Percentiles rank a stretch among this genome's conserved stretches.
These are phyloP conservation scores for Simalia tracyae DNA, from an alignment of 2,797 vertebrate species.

Conservation along the genomic window DNA sequence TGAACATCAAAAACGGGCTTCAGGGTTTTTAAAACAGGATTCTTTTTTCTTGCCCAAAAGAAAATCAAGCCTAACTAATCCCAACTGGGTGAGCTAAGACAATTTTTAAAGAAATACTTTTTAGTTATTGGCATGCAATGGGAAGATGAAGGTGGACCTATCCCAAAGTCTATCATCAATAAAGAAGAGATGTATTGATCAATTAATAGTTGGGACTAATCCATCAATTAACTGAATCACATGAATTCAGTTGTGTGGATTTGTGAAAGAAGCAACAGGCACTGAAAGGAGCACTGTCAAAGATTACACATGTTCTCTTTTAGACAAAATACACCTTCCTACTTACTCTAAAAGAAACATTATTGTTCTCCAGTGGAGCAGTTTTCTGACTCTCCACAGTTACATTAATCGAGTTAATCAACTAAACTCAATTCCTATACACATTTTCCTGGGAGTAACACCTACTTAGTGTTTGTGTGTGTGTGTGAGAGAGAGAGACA, in stretches of 20 bases:
- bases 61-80: background rate
- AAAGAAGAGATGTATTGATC: background rate
- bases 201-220: background rate
- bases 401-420: background rate
- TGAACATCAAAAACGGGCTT: constrained; percentile 56
- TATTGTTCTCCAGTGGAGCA: background rate
- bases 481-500: background rate
- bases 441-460: background rate
- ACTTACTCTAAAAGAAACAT: background rate
- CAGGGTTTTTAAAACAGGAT: background rate
- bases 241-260: background rate
- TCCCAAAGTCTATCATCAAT: background rate
- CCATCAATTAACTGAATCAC: background rate
- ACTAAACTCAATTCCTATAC: background rate
- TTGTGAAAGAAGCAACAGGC: background rate
- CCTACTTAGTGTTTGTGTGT: background rate
- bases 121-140: background rate
- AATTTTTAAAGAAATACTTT: background rate
- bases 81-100: background rate
- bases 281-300: background rate
- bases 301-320: background rate
- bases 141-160: background rate
- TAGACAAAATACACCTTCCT: background rate
- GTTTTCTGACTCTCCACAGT: no score
- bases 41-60: background rate